Evolutionary conservation across 2,888 invertebrate species (phyloP).

Genomic region (Dasysyrphus albostriatus): DNA sequence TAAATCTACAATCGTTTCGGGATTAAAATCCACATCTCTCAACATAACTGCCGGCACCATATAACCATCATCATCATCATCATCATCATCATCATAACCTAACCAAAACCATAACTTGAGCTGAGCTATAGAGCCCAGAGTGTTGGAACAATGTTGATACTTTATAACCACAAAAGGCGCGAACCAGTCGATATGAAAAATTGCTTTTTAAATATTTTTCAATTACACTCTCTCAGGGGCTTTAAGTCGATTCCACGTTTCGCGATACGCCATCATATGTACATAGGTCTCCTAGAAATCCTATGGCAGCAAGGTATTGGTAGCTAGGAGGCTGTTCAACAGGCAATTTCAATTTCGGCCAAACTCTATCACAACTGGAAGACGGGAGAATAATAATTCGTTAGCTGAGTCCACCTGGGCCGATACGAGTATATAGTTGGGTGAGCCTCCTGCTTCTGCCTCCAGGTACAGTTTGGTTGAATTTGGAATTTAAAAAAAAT

Average conservation of each 20-base stretch:
- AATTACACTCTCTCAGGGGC: constrained; percentile 66
- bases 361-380: constrained; percentile 63
- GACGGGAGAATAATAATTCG: constrained; percentile 38
- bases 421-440: constrained; percentile 9
- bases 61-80: constrained; percentile 29
- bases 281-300: neutral
- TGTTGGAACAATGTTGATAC: constrained; percentile 7
- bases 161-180: constrained; percentile 70
- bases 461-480: constrained; percentile 24
- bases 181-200: constrained; percentile 73
- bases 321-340: constrained; percentile 28
- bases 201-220: constrained; percentile 76
- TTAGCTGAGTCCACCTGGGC: constrained; percentile 54
- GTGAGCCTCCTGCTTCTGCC: constrained; percentile 15
- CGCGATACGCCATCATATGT: neutral
- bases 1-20: constrained; percentile 74
- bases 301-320: neutral
- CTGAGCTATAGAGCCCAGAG: neutral
- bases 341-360: constrained; percentile 66
- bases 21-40: constrained; percentile 70
- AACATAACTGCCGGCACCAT: constrained; percentile 37
- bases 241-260: constrained; percentile 22
- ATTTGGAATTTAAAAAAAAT: constrained; percentile 1
- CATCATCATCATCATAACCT: constrained; percentile 2
- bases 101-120: neutral